Base-by-base conservation (phyloP, 1,140 invertebrate species). In the Arctopsyche grandis region DNA sequence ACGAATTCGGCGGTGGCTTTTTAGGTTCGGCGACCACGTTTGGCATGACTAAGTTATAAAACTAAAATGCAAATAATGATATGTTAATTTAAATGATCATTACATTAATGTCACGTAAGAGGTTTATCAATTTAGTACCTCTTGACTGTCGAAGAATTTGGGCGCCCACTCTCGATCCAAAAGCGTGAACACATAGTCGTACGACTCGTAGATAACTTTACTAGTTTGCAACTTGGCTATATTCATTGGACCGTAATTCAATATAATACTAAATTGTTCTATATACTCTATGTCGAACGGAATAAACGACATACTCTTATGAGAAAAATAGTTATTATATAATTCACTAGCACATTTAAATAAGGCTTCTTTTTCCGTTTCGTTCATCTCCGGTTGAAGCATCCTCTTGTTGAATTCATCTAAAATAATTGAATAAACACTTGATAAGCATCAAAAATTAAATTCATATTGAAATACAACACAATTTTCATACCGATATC, bases 401-500 rank as follows among this genome's bases (percentile, higher is more conserved):
- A 96, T 92, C 77, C 91, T 91, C 58, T 91, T 92, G 86, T 95
- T 96, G 82, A 97, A 94, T 83, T 94, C 93, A 87, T 96, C 94
- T 95, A 85, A 81, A 79, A 76, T 74, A n/a, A n/a, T 48, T 19
- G 4, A 24, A 22, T 75, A 7, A 4, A 38, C 29, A 38, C 14
- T n/a, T n/a, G n/a, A n/a, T n/a, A n/a, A n/a, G n/a, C n/a, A n/a
- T n/a, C n/a, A n/a, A n/a, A n/a, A n/a, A n/a, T n/a, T n/a, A n/a
- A n/a, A n/a, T n/a, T n/a, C n/a, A n/a, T n/a, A n/a, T n/a, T n/a
- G n/a, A n/a, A n/a, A n/a, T n/a, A n/a, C n/a, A n/a, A n/a, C n/a
- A n/a, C n/a, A n/a, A n/a, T n/a, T n/a, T n/a, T 88, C 90, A 89
- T 86, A 96, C 94, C 95, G 85, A 96, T 94, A 86, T 95, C 93